Base-by-base conservation (phyloP, 2,888 invertebrate species). In the Frankliniella intonsa region DNA sequence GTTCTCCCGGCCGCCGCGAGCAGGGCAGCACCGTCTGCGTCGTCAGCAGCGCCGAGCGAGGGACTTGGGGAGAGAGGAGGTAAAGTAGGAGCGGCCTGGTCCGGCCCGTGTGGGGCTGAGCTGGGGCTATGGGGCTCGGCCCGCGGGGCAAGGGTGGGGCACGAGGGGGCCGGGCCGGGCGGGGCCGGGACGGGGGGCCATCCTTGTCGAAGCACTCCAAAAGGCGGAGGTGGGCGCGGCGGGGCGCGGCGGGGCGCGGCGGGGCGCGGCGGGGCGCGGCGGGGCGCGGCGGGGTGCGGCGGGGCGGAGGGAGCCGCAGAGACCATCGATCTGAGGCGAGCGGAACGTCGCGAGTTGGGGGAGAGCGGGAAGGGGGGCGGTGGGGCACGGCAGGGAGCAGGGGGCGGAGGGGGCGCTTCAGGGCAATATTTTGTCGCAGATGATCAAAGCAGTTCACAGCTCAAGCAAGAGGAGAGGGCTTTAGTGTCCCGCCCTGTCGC, bases 151-250 rank as follows among this genome's bases (percentile, higher is more conserved):
- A 38, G 38, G 38, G 38, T 38, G 38, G 38, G 38, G 38, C 38
- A 38, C 38, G 38, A 5, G 38, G 69, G 69, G 22, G 69, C 69
- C 69, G 69, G 22, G 25, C 22, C 69, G 69, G 22, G 69, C 22
- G 69, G 22, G 22, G 69, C 69, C 11, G 69, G 69, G 69, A 3
- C 69, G 69, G 69, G 69, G 25, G 69, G 69, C 69, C 69, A 76
- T 76, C 25, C 69, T 55, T 76, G 69, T 76, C 69, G 69, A 76
- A 76, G 69, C 69, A 76, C 69, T 76, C 25, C 22, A 76, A 25
- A 22, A 22, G 69, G 25, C 38, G 38, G 38, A 2, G 25, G 69
- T 76, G 69, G 69, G 69, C n/a, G n/a, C 22, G 69, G 25, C 12
- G 69, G 25, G 69, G 69, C 12, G 25, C 12, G 69, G 25, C 22